Evolutionary conservation across 1,140 invertebrate species (phyloP).

Genomic region (Trichonephila inaurata): DNA sequence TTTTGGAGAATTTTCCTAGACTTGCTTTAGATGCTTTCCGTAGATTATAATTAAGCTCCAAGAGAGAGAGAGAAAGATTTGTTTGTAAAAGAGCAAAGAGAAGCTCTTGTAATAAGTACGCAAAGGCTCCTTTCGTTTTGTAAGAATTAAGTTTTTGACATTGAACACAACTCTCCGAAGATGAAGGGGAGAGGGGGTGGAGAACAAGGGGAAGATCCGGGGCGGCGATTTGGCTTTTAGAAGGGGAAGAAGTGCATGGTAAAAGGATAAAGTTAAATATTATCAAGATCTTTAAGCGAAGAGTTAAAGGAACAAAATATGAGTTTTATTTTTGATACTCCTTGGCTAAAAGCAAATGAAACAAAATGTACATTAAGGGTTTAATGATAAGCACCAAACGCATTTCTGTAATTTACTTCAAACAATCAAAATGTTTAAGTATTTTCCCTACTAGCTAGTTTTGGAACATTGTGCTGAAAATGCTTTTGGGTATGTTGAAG

Average conservation of each 20-base stretch:
- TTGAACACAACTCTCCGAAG: slow-evolving; percentile 33
- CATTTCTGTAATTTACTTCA: slow-evolving; percentile 22
- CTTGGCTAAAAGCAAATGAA: slow-evolving; percentile 45
- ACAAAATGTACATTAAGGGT: slow-evolving; percentile 36
- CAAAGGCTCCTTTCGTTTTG: slow-evolving; percentile 7
- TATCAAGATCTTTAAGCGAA: slow-evolving; percentile 48
- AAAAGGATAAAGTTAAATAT: slow-evolving; percentile 25
- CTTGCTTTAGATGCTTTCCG: slow-evolving; percentile 9
- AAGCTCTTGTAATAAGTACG: slow-evolving; percentile 35
- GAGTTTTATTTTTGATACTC: background rate
- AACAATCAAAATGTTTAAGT: slow-evolving; percentile 1
- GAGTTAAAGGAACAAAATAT: slow-evolving; percentile 22
- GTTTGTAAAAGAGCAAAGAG: slow-evolving; percentile 21
- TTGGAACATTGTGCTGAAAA: background rate
- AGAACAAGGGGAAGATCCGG: background rate
- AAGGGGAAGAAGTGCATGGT: background rate
- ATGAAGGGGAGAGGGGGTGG: background rate
- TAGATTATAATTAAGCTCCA: slow-evolving; percentile 58
- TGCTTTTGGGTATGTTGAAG: background rate
- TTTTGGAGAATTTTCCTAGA: slow-evolving; percentile 45
- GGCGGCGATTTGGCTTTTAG: slow-evolving; percentile 29
- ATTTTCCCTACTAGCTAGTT: background rate
- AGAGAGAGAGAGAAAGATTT: background rate
- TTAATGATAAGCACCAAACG: slow-evolving; percentile 6
- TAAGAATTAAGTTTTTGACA: slow-evolving; percentile 39